Conservation (phyloP, 2,797 vertebrate genomes). For the Ceyx erithaca region DNA sequence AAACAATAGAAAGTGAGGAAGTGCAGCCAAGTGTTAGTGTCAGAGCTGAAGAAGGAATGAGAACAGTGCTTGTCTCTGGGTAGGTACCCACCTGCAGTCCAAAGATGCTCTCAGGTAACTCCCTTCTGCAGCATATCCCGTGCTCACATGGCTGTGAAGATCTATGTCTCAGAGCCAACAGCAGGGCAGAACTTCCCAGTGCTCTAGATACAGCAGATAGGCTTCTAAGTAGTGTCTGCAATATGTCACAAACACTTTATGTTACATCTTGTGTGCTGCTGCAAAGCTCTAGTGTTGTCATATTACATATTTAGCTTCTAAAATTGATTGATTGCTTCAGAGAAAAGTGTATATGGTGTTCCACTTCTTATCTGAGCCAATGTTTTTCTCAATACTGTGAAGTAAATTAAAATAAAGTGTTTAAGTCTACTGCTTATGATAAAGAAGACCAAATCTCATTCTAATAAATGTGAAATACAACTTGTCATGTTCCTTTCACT, state of each 20-base stretch:
- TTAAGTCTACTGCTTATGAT: slow-evolving; percentile 81
- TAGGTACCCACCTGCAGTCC: not conserved
- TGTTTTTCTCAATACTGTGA: slow-evolving; percentile 72
- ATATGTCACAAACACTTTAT: slow-evolving; percentile 58
- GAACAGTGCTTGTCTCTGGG: not conserved
- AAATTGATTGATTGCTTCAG: slow-evolving; percentile 74
- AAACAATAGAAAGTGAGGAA: not conserved
- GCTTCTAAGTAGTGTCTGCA: not conserved
- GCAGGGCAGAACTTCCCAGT: not conserved
- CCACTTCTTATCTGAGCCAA: slow-evolving; percentile 74
- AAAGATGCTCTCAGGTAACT: not conserved
- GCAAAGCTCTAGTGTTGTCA: slow-evolving; percentile 63
- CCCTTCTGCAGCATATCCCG: not conserved
- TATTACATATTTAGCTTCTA: slow-evolving; percentile 70
- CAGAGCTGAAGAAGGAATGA: not conserved
- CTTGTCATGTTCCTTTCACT: slow-evolving; percentile 82
- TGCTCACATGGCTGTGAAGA: not conserved
- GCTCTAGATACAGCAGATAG: not conserved
- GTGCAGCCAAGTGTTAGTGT: not conserved
- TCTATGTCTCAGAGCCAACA: not conserved
- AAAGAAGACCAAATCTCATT: slow-evolving; percentile 80
- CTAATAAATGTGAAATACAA: slow-evolving; percentile 82
- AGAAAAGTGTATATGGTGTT: slow-evolving; percentile 59
- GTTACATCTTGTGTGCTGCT: slow-evolving; percentile 42
- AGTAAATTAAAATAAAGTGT: slow-evolving; percentile 83